Conservation (phyloP, 2,113 vertebrate genomes). For the Lepisosteus osseus region DNA sequence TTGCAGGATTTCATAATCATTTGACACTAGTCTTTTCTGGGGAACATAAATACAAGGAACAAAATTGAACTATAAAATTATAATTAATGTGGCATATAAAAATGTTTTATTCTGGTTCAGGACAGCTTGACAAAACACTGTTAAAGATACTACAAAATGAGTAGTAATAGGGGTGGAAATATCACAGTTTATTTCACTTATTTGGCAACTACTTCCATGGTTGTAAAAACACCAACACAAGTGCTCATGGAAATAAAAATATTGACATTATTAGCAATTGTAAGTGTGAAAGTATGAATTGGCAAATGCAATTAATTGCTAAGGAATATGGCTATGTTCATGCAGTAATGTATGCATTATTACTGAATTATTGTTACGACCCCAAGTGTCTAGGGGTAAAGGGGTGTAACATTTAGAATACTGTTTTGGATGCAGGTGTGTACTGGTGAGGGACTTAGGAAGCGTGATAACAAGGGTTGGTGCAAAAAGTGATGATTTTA, state of each 20-base stretch:
- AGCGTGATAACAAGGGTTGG: no score
- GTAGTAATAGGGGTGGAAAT: not conserved
- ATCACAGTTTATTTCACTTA: conserved; percentile 7
- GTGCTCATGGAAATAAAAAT: not conserved
- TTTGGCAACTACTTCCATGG: not conserved
- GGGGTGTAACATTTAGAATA: no score
- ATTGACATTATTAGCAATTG: not conserved
- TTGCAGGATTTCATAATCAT: not conserved
- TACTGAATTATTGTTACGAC: no score
- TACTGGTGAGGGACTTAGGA: no score
- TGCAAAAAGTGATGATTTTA: no score
- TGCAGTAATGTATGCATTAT: not conserved
- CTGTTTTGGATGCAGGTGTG: no score
- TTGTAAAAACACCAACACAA: not conserved
- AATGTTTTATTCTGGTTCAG: not conserved
- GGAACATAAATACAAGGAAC: not conserved
- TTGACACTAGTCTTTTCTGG: not conserved
- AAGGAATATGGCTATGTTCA: not conserved
- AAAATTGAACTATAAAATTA: not conserved
- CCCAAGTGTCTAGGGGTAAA: no score
- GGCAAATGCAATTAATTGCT: not conserved
- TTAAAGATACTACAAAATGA: not conserved
- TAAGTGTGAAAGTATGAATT: not conserved
- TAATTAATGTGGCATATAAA: not conserved
- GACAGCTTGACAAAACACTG: conserved; percentile 1